Evolutionary conservation across 2,888 invertebrate genomes (phyloP).

Genomic region (Hirtodrosophila trivittata): DNA sequence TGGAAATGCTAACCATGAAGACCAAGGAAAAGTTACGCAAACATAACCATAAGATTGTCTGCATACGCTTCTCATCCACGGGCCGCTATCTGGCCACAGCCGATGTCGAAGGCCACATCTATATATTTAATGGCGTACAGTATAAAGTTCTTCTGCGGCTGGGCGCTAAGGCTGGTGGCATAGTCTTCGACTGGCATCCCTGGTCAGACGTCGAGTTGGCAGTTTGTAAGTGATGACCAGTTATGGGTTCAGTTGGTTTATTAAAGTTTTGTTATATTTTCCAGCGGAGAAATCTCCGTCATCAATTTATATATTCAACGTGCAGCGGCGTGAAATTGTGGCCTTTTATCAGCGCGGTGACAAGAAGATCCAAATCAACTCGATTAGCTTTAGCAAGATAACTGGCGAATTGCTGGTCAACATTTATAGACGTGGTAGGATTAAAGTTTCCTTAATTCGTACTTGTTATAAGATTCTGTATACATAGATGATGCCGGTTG

Average conservation of each 20-base stretch:
- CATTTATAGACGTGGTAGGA: constrained; percentile 68
- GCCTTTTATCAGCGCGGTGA: constrained; percentile 81
- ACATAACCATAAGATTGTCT: constrained; percentile 64
- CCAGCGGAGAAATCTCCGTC: constrained; percentile 79
- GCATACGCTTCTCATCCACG: constrained; percentile 78
- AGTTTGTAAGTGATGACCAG: constrained; percentile 76
- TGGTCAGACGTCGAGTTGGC: constrained; percentile 83
- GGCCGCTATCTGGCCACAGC: constrained; percentile 79
- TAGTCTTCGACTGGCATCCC: constrained; percentile 84
- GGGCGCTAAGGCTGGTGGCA: constrained; percentile 55
- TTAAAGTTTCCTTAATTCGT: no score
- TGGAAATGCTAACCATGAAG: constrained; percentile 56
- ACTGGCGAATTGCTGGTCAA: constrained; percentile 84
- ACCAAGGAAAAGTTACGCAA: constrained; percentile 53
- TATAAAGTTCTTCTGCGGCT: constrained; percentile 64
- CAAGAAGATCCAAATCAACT: constrained; percentile 74
- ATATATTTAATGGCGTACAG: constrained; percentile 67
- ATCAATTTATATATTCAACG: constrained; percentile 78
- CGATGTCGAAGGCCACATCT: constrained; percentile 76
- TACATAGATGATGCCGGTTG: constrained; percentile 58
- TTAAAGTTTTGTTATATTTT: no score
- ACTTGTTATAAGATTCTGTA: background rate
- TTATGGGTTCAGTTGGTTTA: no score
- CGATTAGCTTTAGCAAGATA: constrained; percentile 82
- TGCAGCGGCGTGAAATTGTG: constrained; percentile 76